Percentiles rank a stretch among this genome's conserved stretches.
These are phyloP conservation scores for Achatina immaculata DNA, from an alignment of 1,140 invertebrate species.

Conservation along the genomic window DNA sequence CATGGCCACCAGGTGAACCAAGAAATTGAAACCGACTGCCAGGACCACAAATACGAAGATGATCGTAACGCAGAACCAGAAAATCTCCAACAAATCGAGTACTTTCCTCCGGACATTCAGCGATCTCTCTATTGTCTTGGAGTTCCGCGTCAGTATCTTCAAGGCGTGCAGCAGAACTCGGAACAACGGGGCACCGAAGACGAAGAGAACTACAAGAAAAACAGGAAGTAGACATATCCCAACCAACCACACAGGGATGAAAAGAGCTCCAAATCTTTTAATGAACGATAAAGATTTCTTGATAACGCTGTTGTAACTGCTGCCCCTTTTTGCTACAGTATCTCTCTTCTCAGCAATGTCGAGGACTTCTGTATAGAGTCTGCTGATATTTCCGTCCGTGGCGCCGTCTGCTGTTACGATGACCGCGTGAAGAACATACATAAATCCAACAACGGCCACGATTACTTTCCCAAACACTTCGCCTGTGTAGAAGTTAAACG, in stretches of 20 bases:
- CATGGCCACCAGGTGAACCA: slow-evolving; percentile 35
- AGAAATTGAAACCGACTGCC: slow-evolving; percentile 30
- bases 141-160: not conserved
- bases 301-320: slow-evolving; percentile 18
- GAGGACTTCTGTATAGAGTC: slow-evolving; percentile 27
- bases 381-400: slow-evolving; percentile 30
- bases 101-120: not conserved
- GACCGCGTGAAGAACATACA: slow-evolving; percentile 36
- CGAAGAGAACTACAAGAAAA: not conserved
- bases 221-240: not conserved
- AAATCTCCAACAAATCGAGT: not conserved
- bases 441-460: not conserved
- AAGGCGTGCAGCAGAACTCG: not conserved
- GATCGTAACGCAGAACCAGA: slow-evolving; percentile 32
- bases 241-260: not conserved
- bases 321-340: not conserved
- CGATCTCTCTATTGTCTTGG: not conserved
- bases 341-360: slow-evolving; percentile 16
- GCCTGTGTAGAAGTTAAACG: slow-evolving; percentile 38
- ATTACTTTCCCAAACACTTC: slow-evolving; percentile 28
- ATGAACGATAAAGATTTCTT: slow-evolving; percentile 5
- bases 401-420: slow-evolving; percentile 36
- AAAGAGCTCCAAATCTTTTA: not conserved
- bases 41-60: slow-evolving; percentile 34
- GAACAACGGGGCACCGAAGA: slow-evolving; percentile 1